phyloP scores from a whole-genome alignment of 2,797 vertebrate genomes.

The Forpus xanthops region DNA sequence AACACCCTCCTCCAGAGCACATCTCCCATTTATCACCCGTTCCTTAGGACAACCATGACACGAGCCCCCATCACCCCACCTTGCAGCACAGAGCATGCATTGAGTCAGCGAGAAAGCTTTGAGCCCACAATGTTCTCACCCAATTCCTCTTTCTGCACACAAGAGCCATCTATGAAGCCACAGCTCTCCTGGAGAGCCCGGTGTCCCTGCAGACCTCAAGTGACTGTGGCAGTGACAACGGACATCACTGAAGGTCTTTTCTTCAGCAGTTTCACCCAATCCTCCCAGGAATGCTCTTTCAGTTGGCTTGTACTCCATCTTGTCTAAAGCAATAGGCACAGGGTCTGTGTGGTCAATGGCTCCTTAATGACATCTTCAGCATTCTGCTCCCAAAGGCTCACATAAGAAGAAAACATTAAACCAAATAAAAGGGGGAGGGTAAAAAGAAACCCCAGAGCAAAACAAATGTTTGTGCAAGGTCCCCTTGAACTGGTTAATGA shows the following conservation, averaged over 20 bases:
- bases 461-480: background rate
- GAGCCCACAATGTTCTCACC: background rate
- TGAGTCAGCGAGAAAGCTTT: background rate
- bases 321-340: background rate
- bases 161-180: background rate
- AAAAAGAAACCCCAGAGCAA: background rate
- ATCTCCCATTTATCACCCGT: background rate
- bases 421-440: background rate
- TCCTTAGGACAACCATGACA: fast-evolving
- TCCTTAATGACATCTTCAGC: slow-evolving; percentile 7
- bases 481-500: slow-evolving; percentile 17
- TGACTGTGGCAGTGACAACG: fast-evolving
- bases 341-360: slow-evolving; percentile 5
- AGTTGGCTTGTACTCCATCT: background rate
- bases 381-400: background rate
- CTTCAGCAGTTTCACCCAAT: background rate
- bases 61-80: background rate
- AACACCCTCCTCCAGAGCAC: background rate
- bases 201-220: background rate
- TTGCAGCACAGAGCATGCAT: fast-evolving
- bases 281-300: background rate
- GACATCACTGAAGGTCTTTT: background rate
- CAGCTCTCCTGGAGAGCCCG: background rate
- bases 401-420: background rate
- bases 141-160: background rate